phyloP scores from a whole-genome alignment of 2,797 vertebrate genomes.

The Nyctibius grandis region DNA sequence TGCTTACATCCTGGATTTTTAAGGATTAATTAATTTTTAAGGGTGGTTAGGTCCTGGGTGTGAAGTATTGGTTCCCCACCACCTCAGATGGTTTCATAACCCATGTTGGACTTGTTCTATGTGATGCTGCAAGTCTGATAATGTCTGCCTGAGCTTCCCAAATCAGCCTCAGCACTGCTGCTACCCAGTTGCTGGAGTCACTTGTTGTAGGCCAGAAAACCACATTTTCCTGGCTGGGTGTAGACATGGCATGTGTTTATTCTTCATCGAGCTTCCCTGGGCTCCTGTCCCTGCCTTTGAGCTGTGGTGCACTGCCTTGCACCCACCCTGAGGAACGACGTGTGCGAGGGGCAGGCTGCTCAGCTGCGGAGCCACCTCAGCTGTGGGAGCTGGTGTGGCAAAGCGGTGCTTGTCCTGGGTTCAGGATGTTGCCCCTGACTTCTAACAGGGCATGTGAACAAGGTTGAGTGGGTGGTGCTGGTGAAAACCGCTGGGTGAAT shows the following conservation, averaged over 20 bases:
- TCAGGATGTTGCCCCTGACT: background rate
- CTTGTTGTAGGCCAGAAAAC: background rate
- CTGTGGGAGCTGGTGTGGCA: background rate
- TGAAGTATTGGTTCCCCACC: background rate
- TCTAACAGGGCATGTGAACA: accelerated
- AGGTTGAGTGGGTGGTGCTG: background rate
- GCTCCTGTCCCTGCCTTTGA: background rate
- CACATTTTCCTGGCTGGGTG: background rate
- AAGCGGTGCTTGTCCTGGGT: background rate
- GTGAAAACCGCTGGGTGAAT: background rate
- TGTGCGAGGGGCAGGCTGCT: background rate
- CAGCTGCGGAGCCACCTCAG: background rate
- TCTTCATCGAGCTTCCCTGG: background rate
- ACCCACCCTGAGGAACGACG: accelerated
- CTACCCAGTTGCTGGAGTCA: background rate
- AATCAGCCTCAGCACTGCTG: background rate
- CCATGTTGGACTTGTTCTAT: accelerated
- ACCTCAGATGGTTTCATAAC: background rate
- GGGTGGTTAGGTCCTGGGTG: background rate
- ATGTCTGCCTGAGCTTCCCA: background rate
- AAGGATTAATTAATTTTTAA: background rate
- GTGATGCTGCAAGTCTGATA: background rate
- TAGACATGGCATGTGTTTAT: background rate
- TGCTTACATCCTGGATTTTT: background rate
- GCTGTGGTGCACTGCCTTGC: background rate